These are phyloP conservation scores for Lates japonicus DNA, from an alignment of 2,797 vertebrate genomes.

Conservation along the genomic window DNA sequence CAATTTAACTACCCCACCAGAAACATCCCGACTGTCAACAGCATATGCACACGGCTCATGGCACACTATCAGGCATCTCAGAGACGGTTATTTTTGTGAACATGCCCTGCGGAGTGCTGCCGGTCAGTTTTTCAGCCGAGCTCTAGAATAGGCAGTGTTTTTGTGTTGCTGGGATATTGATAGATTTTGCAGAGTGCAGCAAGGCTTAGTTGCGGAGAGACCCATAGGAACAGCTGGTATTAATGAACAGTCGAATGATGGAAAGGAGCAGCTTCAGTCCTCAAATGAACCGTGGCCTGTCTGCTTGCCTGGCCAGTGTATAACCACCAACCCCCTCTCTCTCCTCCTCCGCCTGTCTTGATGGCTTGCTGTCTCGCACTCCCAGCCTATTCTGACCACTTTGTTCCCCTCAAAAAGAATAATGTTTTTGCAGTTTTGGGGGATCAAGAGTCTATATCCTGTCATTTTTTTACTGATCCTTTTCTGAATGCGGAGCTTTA, in stretches of 20 bases:
- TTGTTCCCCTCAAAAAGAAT: constrained; percentile 56
- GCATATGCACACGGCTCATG: constrained; percentile 29
- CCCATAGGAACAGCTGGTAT: constrained; percentile 70
- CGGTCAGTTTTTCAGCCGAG: constrained; percentile 27
- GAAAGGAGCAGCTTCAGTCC: constrained; percentile 73
- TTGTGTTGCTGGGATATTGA: constrained; percentile 67
- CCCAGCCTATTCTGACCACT: constrained; percentile 44
- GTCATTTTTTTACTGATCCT: constrained; percentile 56
- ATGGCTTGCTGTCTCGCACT: constrained; percentile 42
- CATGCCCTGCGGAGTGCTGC: constrained; percentile 4
- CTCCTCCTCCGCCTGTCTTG: constrained; percentile 28
- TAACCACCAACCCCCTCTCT: constrained; percentile 31
- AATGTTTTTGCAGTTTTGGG: constrained; percentile 41
- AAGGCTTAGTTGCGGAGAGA: constrained; percentile 52
- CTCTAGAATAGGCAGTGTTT: constrained; percentile 37
- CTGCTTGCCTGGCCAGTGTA: constrained; percentile 48
- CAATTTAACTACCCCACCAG: constrained; percentile 28
- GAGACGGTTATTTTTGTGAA: constrained; percentile 17
- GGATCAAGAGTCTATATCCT: constrained; percentile 46
- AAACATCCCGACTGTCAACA: constrained; percentile 31
- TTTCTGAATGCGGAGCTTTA: constrained; percentile 60
- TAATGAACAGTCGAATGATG: constrained; percentile 74
- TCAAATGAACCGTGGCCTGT: constrained; percentile 75
- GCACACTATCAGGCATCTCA: constrained; percentile 13
- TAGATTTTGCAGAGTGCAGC: constrained; percentile 63